Base-by-base conservation (phyloP, 2,797 vertebrate species). In the Myripristis jacobus region DNA sequence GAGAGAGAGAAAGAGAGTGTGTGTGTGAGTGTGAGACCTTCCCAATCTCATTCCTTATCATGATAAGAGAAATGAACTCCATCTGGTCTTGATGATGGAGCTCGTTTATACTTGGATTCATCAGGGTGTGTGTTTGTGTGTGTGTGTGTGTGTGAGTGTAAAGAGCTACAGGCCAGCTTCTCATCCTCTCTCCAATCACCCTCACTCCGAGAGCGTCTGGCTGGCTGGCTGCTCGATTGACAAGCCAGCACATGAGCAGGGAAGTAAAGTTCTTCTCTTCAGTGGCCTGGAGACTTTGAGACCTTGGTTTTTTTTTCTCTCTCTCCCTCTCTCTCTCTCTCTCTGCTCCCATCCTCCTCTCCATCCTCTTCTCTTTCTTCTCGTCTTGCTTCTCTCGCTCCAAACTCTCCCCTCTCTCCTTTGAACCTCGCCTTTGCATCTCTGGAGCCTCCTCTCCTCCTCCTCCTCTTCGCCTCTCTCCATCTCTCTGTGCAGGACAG, bases 51-150 rank as follows among this genome's bases (percentile, higher is more conserved):
- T 34, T 66, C 22, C 44, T 70, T 36, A 67, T 74, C 57, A 77
- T 2, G 46, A 61, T 61, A 56, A 73, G 27, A 60, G 69, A 71
- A 73, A 77, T 59, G 36, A 63, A 63, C 55, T 60, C 75, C 78
- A 79, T 82, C 75, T 86, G 75, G 50, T 68, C 70, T 62, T 70
- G 73, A 76, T 79, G 67, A 64, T 3, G 1, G 62, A 66, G 69
- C 21, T 66, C 64, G 66, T 73, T 81, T 69, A 70, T 69, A 52
- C 38, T 51, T 29, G 36, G 21, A 51, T 46, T 62, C 38, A 66
- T 66, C 22, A 62, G 18, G 43, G 11, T 55, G 24, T 34, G 47
- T 78, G 29, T 27, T 3, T 25, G 24, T 52, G 50, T 52, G 50
- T 52, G 50, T 52, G 50, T n/a, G n/a, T n/a, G n/a, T n/a, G n/a